Conservation (phyloP, 1,140 invertebrate genomes). For the Adoxophyes honmai region DNA sequence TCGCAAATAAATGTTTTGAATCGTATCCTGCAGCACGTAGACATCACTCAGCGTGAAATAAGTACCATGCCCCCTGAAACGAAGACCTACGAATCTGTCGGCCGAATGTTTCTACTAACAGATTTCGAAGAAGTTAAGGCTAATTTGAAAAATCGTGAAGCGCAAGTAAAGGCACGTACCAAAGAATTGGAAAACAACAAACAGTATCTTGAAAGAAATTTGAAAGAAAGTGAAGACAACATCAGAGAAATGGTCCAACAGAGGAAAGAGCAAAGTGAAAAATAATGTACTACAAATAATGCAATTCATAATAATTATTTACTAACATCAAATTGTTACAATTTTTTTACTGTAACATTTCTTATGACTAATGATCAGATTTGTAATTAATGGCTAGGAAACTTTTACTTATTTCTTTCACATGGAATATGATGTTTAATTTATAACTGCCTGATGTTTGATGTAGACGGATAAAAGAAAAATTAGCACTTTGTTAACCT, state of each 20-base stretch:
- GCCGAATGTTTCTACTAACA: slow-evolving; percentile 90
- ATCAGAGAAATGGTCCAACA: slow-evolving; percentile 90
- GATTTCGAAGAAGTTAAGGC: slow-evolving; percentile 81
- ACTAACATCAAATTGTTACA: too few species aligned
- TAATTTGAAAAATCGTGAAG: slow-evolving; percentile 81
- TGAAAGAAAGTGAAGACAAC: slow-evolving; percentile 92
- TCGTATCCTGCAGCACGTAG: slow-evolving; percentile 82
- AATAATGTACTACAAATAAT: too few species aligned
- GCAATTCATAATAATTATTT: too few species aligned
- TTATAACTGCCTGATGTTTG: too few species aligned
- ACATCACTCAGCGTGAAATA: slow-evolving; percentile 82
- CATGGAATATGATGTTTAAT: too few species aligned
- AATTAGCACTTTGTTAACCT: too few species aligned
- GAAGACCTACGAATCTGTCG: slow-evolving; percentile 88
- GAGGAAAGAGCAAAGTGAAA: slow-evolving; percentile 75
- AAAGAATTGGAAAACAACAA: slow-evolving; percentile 86
- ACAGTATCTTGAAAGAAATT: slow-evolving; percentile 84
- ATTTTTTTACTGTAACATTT: too few species aligned
- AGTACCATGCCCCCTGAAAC: slow-evolving; percentile 78
- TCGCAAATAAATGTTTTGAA: slow-evolving; percentile 86
- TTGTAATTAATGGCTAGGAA: too few species aligned
- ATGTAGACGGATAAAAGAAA: too few species aligned
- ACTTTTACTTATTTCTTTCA: too few species aligned
- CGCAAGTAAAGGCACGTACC: slow-evolving; percentile 83
- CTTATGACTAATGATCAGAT: too few species aligned